These are phyloP conservation scores for Puntigrus tetrazona DNA, from an alignment of 2,113 vertebrate species.

Conservation along the genomic window DNA sequence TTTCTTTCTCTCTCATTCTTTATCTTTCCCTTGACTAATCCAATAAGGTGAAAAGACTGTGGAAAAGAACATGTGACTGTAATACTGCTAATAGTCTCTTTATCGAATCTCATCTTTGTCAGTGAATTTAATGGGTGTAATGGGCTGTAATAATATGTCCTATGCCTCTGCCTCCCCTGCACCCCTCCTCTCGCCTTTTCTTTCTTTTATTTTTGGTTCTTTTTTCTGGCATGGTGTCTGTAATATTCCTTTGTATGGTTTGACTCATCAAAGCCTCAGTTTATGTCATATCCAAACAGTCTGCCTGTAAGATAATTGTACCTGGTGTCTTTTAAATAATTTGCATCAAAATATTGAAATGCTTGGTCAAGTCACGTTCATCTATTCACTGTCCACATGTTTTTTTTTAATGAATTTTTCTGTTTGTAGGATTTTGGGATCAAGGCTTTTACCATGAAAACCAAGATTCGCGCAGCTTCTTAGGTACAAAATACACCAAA, in stretches of 20 bases:
- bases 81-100: slow-evolving; percentile 60
- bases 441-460: slow-evolving; percentile 61
- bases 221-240: slow-evolving; percentile 42
- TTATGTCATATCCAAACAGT: slow-evolving; percentile 47
- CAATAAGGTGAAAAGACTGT: slow-evolving; percentile 48
- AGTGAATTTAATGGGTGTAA: slow-evolving; percentile 59
- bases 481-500: slow-evolving; percentile 71
- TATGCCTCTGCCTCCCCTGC: slow-evolving; percentile 32
- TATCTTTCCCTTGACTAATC: slow-evolving; percentile 52
- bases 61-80: slow-evolving; percentile 56
- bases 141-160: slow-evolving; percentile 59
- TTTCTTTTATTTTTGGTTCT: slow-evolving; percentile 47
- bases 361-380: not conserved
- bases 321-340: slow-evolving; percentile 37
- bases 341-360: not conserved
- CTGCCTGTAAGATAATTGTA: slow-evolving; percentile 46
- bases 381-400: not conserved
- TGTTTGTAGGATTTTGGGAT: slow-evolving; percentile 69
- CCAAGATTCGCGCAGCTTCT: slow-evolving; percentile 62
- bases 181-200: slow-evolving; percentile 39
- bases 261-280: slow-evolving; percentile 47
- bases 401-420: slow-evolving; percentile 14
- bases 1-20: slow-evolving; percentile 39
- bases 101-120: slow-evolving; percentile 60
- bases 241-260: slow-evolving; percentile 52